Percentiles rank a stretch among this genome's conserved stretches.
Conservation (phyloP, 2,888 invertebrate genomes). For the Cryptocephalus moraei region DNA sequence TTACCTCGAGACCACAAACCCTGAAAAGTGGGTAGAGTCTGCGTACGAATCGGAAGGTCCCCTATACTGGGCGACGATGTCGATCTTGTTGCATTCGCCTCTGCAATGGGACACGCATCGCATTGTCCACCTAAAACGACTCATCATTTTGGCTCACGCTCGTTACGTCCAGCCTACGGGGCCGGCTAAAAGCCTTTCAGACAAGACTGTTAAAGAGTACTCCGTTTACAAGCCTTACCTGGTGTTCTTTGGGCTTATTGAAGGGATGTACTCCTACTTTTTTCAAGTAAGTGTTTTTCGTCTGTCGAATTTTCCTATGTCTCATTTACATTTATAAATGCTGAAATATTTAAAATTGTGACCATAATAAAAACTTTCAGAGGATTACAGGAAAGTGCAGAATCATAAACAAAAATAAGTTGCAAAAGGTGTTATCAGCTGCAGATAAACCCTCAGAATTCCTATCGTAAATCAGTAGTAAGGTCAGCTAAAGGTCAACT, state of each 20-base stretch:
- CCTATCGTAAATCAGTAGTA: no score
- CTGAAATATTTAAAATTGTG: no score
- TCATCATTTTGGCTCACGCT: slow-evolving; percentile 69
- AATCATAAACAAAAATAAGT: no score
- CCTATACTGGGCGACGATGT: slow-evolving; percentile 76
- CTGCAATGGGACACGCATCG: slow-evolving; percentile 66
- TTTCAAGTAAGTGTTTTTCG: slow-evolving; percentile 58
- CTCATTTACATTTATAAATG: no score
- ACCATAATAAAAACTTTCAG: no score
- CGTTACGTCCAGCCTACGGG: slow-evolving; percentile 58
- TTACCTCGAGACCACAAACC: slow-evolving; percentile 55
- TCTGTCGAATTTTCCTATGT: no score
- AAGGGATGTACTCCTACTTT: slow-evolving; percentile 73
- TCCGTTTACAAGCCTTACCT: slow-evolving; percentile 75
- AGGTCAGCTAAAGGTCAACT: no score
- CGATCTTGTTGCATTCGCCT: slow-evolving; percentile 67
- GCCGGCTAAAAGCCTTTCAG: slow-evolving; percentile 44
- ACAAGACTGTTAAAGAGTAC: slow-evolving; percentile 54
- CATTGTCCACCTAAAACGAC: slow-evolving; percentile 62
- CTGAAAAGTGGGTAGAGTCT: slow-evolving; percentile 64
- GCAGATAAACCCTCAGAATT: no score
- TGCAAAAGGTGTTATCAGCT: no score
- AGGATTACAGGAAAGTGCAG: no score
- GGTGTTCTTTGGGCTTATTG: slow-evolving; percentile 75
- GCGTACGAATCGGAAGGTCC: slow-evolving; percentile 88